Evolutionary conservation across 2,113 vertebrate genomes (phyloP).

Genomic region (Grus americana): DNA sequence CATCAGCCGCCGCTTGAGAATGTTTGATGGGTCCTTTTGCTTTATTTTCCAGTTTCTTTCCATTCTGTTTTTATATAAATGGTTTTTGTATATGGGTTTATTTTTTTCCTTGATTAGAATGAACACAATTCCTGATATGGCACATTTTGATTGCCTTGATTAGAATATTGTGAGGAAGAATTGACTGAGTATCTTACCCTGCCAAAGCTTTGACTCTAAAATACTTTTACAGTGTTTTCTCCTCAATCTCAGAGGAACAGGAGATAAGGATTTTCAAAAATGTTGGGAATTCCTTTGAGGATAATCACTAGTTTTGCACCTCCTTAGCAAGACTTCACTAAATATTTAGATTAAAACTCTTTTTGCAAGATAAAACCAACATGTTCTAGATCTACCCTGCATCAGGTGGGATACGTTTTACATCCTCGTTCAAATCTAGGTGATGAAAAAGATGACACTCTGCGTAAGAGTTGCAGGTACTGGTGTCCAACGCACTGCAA

Average conservation of each 20-base stretch:
- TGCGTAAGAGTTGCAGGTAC: background rate
- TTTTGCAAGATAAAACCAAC: background rate
- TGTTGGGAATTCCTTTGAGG: too few species aligned
- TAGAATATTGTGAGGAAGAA: background rate
- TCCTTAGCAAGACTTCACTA: background rate
- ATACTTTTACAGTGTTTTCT: background rate
- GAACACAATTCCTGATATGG: background rate
- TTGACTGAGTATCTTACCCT: fast-evolving
- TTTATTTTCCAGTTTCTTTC: background rate
- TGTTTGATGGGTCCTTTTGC: fast-evolving
- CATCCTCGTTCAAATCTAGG: background rate
- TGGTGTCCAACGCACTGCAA: background rate
- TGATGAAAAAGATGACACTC: background rate
- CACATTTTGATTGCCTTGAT: background rate
- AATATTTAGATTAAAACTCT: background rate
- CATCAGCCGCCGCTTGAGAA: background rate
- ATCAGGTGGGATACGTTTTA: background rate
- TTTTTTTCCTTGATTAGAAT: too few species aligned
- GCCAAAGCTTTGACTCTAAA: background rate
- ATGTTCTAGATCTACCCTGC: background rate
- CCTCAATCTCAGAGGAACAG: background rate
- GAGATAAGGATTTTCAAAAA: background rate
- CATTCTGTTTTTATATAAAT: background rate
- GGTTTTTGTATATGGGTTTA: fast-evolving
- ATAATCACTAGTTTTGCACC: background rate